Conservation (phyloP, 2,113 vertebrate species). For the Picathartes gymnocephalus region DNA sequence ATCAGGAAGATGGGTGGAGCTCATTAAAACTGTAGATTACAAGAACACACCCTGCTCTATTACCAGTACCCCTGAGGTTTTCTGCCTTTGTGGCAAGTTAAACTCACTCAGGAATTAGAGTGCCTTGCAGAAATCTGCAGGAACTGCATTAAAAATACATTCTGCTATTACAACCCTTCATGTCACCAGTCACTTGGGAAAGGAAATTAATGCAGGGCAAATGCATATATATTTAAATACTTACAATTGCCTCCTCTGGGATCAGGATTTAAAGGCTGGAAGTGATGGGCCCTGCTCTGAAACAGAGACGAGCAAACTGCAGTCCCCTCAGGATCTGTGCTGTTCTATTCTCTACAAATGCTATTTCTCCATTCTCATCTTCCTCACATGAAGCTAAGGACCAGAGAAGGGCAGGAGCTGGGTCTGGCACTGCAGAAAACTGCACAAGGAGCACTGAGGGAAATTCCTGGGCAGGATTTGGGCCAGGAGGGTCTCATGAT, state of each 20-base stretch:
- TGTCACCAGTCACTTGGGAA: slow-evolving; percentile 55
- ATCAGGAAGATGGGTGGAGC: slow-evolving; percentile 24
- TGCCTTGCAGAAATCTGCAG: slow-evolving; percentile 64
- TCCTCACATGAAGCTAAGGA: fast-evolving
- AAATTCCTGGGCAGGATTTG: not conserved
- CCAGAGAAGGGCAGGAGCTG: not conserved
- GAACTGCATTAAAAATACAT: slow-evolving; percentile 72
- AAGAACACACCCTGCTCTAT: not conserved
- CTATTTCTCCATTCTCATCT: not conserved
- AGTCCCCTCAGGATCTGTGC: not conserved
- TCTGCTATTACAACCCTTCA: slow-evolving; percentile 64
- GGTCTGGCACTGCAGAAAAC: not conserved
- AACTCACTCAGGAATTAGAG: slow-evolving; percentile 58
- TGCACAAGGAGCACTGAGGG: not conserved
- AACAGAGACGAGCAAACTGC: slow-evolving; percentile 5
- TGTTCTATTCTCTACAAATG: not conserved
- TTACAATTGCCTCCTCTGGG: slow-evolving; percentile 22
- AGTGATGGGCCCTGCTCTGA: not conserved
- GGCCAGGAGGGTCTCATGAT: not conserved
- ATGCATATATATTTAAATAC: slow-evolving; percentile 36
- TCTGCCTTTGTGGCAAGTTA: slow-evolving; percentile 24
- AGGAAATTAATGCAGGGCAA: slow-evolving; percentile 21
- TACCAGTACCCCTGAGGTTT: not conserved
- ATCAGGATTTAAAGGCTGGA: slow-evolving; percentile 59
- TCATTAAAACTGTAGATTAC: slow-evolving; percentile 32